A percentile compares a stretch with the other conserved stretches of the same genome.
phyloP scores from a whole-genome alignment of 1,140 invertebrate species.

The Trypoxylus dichotomus region DNA sequence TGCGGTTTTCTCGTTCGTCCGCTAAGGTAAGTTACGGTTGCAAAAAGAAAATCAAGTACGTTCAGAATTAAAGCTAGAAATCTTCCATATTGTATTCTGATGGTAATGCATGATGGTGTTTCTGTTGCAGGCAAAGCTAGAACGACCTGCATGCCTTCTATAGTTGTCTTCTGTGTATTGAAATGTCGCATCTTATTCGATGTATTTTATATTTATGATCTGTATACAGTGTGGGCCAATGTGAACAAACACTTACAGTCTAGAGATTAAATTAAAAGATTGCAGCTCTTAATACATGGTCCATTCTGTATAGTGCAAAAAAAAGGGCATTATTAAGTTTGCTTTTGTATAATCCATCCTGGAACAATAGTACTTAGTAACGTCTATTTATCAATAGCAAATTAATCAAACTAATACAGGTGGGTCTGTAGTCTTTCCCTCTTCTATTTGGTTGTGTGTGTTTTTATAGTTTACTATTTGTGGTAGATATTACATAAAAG shows the following conservation, averaged over 20 bases:
- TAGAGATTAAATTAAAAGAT: not conserved
- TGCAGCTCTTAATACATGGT: not conserved
- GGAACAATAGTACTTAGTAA: not conserved
- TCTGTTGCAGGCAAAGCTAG: constrained; percentile 50
- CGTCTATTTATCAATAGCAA: not conserved
- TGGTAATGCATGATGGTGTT: constrained; percentile 40
- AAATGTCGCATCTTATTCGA: not conserved
- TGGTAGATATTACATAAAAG: too few species aligned
- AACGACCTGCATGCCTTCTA: constrained; percentile 51
- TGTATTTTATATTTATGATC: not conserved
- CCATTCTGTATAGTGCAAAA: not conserved
- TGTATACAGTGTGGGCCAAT: not conserved
- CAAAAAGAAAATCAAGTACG: too few species aligned
- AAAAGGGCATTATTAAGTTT: not conserved
- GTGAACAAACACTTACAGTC: not conserved
- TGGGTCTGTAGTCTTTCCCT: too few species aligned
- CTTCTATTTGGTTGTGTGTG: too few species aligned
- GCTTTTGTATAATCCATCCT: too few species aligned
- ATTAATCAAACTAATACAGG: too few species aligned
- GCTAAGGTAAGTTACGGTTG: too few species aligned
- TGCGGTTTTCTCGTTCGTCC: too few species aligned
- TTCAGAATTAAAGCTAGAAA: not conserved
- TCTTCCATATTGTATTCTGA: not conserved
- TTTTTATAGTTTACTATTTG: too few species aligned
- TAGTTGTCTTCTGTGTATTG: constrained; percentile 36